A percentile compares a stretch with the other conserved stretches of the same genome.
These are phyloP conservation scores for Dipodomys stephensi DNA, from an alignment of 2,113 vertebrate species.

Conservation along the genomic window DNA sequence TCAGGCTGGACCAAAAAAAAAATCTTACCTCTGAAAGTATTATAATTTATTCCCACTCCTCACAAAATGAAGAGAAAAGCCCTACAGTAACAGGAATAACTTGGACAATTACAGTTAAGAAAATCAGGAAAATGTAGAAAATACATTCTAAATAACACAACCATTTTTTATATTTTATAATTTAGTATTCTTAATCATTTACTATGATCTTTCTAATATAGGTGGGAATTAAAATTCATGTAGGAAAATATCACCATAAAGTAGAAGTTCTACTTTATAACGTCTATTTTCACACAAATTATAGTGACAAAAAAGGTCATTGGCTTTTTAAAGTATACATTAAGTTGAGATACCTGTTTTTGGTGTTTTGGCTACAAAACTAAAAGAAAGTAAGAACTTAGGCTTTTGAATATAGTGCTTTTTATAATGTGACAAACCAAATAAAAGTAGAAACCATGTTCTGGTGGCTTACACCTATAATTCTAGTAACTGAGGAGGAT, in stretches of 20 bases:
- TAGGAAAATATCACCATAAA: constrained; percentile 55
- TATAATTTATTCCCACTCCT: constrained; percentile 48
- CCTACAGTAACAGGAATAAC: constrained; percentile 30
- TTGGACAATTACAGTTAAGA: constrained; percentile 25
- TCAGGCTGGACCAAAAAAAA: neutral
- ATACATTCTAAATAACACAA: constrained; percentile 37
- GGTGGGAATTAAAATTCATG: constrained; percentile 18
- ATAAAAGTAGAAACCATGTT: constrained; percentile 6
- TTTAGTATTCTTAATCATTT: constrained; percentile 37
- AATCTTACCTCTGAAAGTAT: constrained; percentile 24
- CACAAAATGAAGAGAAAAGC: neutral
- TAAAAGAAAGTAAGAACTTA: constrained; percentile 34
- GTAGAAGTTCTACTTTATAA: neutral
- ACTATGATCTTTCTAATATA: neutral
- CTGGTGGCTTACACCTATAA: too few species aligned
- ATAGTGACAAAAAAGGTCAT: constrained; percentile 33
- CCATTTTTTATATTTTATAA: neutral
- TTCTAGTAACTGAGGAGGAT: too few species aligned
- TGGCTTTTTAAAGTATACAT: constrained; percentile 46
- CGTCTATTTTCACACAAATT: constrained; percentile 53
- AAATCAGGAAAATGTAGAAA: constrained; percentile 35
- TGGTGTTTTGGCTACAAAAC: constrained; percentile 20
- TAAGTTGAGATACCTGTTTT: neutral
- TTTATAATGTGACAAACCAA: constrained; percentile 19
- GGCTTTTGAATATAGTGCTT: constrained; percentile 40